These are phyloP conservation scores for Drosophila tsacasi DNA, from an alignment of 1,140 invertebrate genomes.

Conservation along the genomic window DNA sequence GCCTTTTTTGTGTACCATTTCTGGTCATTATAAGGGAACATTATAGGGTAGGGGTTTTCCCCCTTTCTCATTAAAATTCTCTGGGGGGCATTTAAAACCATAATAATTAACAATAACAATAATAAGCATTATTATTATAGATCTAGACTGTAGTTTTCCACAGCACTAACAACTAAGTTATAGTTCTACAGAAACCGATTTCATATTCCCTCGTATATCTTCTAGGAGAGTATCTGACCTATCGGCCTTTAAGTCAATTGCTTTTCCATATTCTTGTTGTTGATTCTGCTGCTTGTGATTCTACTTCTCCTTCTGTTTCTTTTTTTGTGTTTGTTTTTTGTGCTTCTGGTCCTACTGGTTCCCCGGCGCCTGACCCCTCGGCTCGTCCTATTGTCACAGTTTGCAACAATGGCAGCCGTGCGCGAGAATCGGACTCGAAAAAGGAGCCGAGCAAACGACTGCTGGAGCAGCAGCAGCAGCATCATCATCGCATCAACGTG, in stretches of 20 bases:
- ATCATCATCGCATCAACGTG: conserved; percentile 20
- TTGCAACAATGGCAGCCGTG: conserved; percentile 77
- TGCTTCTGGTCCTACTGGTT: conserved; percentile 6
- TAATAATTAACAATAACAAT: no score
- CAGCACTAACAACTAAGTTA: no score
- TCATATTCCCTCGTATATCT: background rate
- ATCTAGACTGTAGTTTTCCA: no score
- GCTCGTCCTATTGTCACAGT: conserved; percentile 72
- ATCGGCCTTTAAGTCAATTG: conserved; percentile 24
- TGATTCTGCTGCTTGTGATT: conserved; percentile 34
- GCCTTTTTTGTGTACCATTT: background rate
- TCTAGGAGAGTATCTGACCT: conserved; percentile 17
- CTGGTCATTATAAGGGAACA: background rate
- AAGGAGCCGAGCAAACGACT: conserved; percentile 54
- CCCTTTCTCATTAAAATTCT: no score
- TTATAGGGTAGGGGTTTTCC: no score
- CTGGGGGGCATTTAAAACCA: no score
- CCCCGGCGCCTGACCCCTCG: conserved; percentile 28
- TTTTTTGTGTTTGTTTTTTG: conserved; percentile 10
- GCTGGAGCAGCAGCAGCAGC: conserved; percentile 43
- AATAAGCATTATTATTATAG: no score
- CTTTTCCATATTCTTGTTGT: conserved; percentile 16
- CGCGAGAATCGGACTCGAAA: conserved; percentile 75
- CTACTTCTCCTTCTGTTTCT: conserved; percentile 18
- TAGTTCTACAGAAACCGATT: no score